Evolutionary conservation across 2,113 vertebrate species (phyloP), one percentile per base, ranked within the genome.

Genomic region (Petromus typicus): DNA sequence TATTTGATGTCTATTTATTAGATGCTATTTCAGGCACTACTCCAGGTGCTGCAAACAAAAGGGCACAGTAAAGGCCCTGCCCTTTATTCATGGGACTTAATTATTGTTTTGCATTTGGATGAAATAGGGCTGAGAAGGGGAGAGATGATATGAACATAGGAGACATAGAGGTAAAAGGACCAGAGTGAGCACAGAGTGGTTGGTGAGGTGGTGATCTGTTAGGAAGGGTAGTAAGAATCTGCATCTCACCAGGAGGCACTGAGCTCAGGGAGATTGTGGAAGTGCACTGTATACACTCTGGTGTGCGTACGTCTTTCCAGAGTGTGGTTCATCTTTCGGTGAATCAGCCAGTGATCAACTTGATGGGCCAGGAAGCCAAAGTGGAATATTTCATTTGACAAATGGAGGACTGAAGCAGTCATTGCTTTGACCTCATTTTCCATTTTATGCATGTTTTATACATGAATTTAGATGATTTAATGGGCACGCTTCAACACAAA

Each of bases 1-100:
- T 48, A 96, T 79, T 89, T 75, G 51, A 79, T 89, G 57, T 82
- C n/a, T 95, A 5, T 82, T 84, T 73, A 79, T 59, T 86, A 92
- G 89, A 63, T 43, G 40, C 0, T 4, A 57, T 30, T 76, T 57
- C 51, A 40, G 30, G 51, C 3, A 56, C 48, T 89, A 9, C 59
- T 63, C 56, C 54, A 79, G 20, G 59, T 91, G 3, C 37, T 86
- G 17, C 20, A 91, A 32, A 66, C 59, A 10, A 23, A 93, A 32
- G 25, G 16, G 1, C 67, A 30, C 11, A 92, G 43, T 25, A 81
- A 81, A 32, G 48, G 20, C 34, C 9, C 20, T 85, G 56, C 9
- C 14, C 17, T 82, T 75, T 43, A 88, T 51, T 51, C 48, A 51
- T 51, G 54, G 20, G 81, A 73, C 61, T 85, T 86, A 34, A 30